Evolutionary conservation across 2,888 invertebrate species (phyloP).

Genomic region (Ligdia adustata): DNA sequence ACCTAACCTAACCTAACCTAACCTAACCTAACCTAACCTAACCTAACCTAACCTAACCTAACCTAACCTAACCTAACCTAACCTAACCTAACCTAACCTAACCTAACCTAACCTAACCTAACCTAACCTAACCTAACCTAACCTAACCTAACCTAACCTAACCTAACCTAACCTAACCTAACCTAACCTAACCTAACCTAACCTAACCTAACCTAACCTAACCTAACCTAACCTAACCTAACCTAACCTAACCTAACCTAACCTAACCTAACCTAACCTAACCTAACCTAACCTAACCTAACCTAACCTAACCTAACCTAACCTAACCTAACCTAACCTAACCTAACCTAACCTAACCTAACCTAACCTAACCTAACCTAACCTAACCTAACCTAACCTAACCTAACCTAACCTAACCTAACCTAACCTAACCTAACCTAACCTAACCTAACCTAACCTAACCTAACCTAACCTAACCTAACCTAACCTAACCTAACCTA

Average conservation of each 20-base stretch:
- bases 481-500: slow-evolving; percentile 3
- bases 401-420: slow-evolving; percentile 3
- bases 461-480: slow-evolving; percentile 3
- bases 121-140: slow-evolving; percentile 3
- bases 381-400: slow-evolving; percentile 3
- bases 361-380: slow-evolving; percentile 3
- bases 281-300: slow-evolving; percentile 3
- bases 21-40: slow-evolving; percentile 3
- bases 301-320: slow-evolving; percentile 3
- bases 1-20: slow-evolving; percentile 3
- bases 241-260: slow-evolving; percentile 3
- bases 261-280: slow-evolving; percentile 3
- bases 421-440: slow-evolving; percentile 3
- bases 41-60: slow-evolving; percentile 3
- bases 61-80: slow-evolving; percentile 3
- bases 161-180: slow-evolving; percentile 3
- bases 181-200: slow-evolving; percentile 3
- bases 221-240: slow-evolving; percentile 3
- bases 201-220: slow-evolving; percentile 3
- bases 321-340: slow-evolving; percentile 3
- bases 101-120: slow-evolving; percentile 3
- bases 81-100: slow-evolving; percentile 3
- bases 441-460: slow-evolving; percentile 3
- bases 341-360: slow-evolving; percentile 3
- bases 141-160: slow-evolving; percentile 3